phyloP scores from a whole-genome alignment of 1,140 invertebrate species.

The Dufourea novaeangliae region DNA sequence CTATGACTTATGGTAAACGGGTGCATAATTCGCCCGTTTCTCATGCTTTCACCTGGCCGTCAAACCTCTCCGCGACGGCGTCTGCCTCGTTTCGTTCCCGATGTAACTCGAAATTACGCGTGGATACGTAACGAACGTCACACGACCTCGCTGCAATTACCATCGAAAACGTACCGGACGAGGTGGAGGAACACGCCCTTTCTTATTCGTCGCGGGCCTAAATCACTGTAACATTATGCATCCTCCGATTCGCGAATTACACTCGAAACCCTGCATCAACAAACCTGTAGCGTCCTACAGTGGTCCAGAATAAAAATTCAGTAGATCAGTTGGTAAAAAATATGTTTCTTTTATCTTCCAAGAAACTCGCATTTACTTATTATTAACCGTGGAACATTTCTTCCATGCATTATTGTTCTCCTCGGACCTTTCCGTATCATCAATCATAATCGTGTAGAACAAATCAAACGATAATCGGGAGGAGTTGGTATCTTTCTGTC shows the following conservation, averaged over 20 bases:
- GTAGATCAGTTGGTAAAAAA: no score
- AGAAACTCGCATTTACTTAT: no score
- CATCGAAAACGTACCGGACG: constrained; percentile 10
- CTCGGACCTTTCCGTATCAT: no score
- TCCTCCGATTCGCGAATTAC: constrained; percentile 24
- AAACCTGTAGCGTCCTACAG: no score
- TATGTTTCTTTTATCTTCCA: no score
- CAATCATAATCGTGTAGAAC: no score
- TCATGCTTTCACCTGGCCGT: constrained; percentile 69
- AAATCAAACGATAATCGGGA: no score
- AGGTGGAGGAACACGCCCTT: not conserved
- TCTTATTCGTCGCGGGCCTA: not conserved
- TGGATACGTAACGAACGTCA: not conserved
- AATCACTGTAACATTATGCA: not conserved
- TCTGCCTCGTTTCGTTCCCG: constrained; percentile 30
- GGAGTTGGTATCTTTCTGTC: constrained; percentile 19
- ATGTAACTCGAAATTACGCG: constrained; percentile 44
- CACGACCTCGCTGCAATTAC: constrained; percentile 3
- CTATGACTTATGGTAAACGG: constrained; percentile 72
- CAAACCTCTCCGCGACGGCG: constrained; percentile 56
- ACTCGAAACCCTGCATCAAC: no score
- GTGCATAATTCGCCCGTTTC: constrained; percentile 71
- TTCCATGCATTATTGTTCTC: no score
- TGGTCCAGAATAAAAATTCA: no score
- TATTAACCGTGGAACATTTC: no score